Evolutionary conservation across 2,113 vertebrate species (phyloP).

Genomic region (Cettia cetti): DNA sequence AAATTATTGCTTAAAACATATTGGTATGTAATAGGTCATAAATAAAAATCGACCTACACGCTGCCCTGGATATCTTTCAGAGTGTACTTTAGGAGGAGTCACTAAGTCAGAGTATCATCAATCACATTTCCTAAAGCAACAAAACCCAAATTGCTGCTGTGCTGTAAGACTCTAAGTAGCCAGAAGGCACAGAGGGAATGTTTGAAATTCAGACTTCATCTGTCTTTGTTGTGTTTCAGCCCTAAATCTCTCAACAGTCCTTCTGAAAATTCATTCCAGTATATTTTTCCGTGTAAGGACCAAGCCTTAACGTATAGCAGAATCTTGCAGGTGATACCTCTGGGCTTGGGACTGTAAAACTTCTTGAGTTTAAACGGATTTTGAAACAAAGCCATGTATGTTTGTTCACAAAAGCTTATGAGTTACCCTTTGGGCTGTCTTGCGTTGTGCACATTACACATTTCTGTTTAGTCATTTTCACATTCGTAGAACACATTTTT

Average conservation of each 20-base stretch:
- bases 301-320: not conserved
- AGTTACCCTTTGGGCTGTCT: not conserved
- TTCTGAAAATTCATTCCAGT: not conserved
- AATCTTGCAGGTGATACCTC: not conserved
- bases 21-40: not conserved
- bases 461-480: not conserved
- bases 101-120: not conserved
- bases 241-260: not conserved
- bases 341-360: not conserved
- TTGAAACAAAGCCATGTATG: not conserved
- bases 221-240: not conserved
- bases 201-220: not conserved
- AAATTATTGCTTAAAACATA: conserved; percentile 38
- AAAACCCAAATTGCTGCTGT: not conserved
- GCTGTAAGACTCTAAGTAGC: not conserved
- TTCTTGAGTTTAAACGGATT: not conserved
- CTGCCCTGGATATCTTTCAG: conserved; percentile 30
- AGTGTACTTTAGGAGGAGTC: not conserved
- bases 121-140: not conserved
- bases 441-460: not conserved
- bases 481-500: not conserved
- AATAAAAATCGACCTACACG: not conserved
- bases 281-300: not conserved
- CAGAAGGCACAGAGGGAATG: not conserved
- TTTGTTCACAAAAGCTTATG: not conserved